Percentiles rank a stretch among this genome's conserved stretches.
Conservation (phyloP, 37 sponge, comb jelly and placozoan genomes). For the Bolinopsis microptera region DNA sequence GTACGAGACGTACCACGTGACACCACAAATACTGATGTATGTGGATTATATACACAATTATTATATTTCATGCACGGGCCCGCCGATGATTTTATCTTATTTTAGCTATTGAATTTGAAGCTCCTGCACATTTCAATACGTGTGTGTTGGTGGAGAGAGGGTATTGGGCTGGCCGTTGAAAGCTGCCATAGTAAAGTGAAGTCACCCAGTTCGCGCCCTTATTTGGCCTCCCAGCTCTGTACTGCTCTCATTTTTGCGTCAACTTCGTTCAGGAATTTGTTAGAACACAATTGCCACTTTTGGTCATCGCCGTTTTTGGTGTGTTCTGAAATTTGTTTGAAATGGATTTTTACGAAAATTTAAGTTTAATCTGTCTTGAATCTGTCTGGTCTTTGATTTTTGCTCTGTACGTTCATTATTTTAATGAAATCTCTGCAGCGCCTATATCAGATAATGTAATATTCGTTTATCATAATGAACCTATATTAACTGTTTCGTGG, state of each 20-base stretch:
- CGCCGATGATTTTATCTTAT: neutral
- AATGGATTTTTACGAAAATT: too few species aligned
- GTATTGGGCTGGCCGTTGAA: neutral
- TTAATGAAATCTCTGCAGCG: too few species aligned
- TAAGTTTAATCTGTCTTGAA: too few species aligned
- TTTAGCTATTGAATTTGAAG: neutral
- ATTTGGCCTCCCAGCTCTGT: neutral
- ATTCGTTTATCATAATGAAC: too few species aligned
- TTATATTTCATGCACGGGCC: neutral
- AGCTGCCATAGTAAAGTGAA: neutral
- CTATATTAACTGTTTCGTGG: too few species aligned
- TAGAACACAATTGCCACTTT: too few species aligned
- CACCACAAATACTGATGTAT: too few species aligned
- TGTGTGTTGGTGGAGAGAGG: neutral
- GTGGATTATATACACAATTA: neutral
- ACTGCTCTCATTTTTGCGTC: neutral
- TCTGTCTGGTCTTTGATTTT: too few species aligned
- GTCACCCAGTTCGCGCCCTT: neutral
- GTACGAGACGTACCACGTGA: neutral
- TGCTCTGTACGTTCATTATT: too few species aligned
- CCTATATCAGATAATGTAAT: too few species aligned
- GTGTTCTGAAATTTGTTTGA: too few species aligned
- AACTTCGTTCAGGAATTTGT: neutral
- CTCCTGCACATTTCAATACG: neutral
- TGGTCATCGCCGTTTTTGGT: too few species aligned